Evolutionary conservation across 2,888 invertebrate genomes (phyloP), one percentile per base, ranked within the genome.

Genomic region (Auanema sp.): DNA sequence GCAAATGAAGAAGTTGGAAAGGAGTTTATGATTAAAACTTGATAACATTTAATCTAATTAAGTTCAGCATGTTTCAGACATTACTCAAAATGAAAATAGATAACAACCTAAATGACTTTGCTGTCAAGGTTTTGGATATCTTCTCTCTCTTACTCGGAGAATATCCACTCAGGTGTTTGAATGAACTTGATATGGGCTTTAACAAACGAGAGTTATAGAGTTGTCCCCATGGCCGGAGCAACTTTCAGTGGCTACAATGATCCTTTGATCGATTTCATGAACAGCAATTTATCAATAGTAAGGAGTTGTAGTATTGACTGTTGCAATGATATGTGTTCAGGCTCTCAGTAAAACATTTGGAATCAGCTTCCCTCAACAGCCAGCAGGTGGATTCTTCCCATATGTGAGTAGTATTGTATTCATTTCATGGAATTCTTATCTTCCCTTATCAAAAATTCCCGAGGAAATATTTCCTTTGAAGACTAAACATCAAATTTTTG

Each of bases 211-310:
- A 10, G 3, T 16, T 68, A 50, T 54, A 73, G 76, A 54, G 59
- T 67, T 23, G 72, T 72, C 1, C 59, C 68, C 10, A 65, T 64
- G 50, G 64, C 50, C 47, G 72, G 74, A 55, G 63, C 69, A 40
- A 64, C 71, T 11, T 76, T 72, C 58, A 61, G 62, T 10, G 65
- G 71, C 11, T 72, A 71, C 42, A 52, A 54, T 23, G 76, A 76
- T 54, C 72, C 76, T 8, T 24, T 76, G 33, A 64, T 72, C 42
- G 58, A 64, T 40, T 57, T 76, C 18, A 58, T 71, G 3, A 72
- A 71, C 58, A 71, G 71, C 58, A 64, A 57, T 33, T 58, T 72
- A 21, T 62, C 65, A 33, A 64, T 66, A 62, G 64, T 33, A 33
- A 8, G 33, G 8, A 33, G 33, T 5, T 5, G 33, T 8, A 33